phyloP scores from a whole-genome alignment of 2,888 invertebrate species.

The Luffia ferchaultella region DNA sequence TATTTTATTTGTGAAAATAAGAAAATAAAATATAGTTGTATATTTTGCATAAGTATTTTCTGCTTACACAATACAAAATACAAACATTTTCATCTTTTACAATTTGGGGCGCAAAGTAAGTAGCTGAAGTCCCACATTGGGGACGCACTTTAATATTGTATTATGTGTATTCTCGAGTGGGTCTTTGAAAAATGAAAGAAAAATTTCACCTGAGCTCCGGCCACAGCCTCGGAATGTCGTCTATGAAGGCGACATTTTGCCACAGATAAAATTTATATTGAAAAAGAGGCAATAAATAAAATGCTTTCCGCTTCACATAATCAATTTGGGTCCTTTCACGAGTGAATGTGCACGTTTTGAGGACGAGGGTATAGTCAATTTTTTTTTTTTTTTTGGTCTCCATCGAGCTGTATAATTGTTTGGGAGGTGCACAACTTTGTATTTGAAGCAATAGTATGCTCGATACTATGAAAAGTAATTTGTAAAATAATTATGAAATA shows the following conservation, averaged over 20 bases:
- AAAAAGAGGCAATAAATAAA: constrained; percentile 36
- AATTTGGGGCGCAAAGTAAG: too few relatives aligned
- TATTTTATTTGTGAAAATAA: too few relatives aligned
- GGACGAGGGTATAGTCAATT: background rate
- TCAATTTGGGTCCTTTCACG: constrained; percentile 30
- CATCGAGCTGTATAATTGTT: background rate
- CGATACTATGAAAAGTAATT: too few relatives aligned
- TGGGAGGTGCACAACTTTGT: too few relatives aligned
- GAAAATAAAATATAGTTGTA: too few relatives aligned
- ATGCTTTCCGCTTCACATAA: constrained; percentile 31
- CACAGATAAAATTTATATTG: constrained; percentile 34
- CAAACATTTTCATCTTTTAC: too few relatives aligned
- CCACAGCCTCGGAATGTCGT: background rate
- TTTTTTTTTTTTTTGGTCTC: background rate
- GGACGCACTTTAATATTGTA: background rate
- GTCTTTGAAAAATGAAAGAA: background rate
- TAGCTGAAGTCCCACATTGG: background rate
- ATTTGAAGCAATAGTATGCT: too few relatives aligned
- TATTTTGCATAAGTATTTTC: too few relatives aligned
- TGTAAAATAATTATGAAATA: too few relatives aligned
- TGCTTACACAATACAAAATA: too few relatives aligned
- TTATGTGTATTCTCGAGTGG: background rate
- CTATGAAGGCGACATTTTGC: background rate
- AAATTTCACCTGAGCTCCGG: background rate
- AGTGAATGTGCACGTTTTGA: constrained; percentile 19